Conservation (phyloP, 2,797 vertebrate species). For the Carduelis carduelis region DNA sequence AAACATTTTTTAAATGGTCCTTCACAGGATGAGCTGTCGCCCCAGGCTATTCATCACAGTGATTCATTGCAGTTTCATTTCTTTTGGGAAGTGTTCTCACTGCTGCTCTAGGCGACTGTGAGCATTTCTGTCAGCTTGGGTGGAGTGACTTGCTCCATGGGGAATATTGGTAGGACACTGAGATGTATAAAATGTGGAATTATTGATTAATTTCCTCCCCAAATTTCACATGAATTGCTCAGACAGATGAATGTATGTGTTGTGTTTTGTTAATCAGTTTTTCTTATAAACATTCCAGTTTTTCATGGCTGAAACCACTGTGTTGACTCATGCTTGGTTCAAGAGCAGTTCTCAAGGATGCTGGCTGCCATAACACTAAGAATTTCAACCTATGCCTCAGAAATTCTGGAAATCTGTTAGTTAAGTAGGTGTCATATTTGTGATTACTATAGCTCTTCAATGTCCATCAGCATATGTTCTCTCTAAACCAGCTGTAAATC, state of each 20-base stretch:
- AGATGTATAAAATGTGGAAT: neutral
- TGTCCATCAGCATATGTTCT: neutral
- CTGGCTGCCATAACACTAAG: neutral
- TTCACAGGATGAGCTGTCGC: neutral
- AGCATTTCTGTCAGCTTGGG: neutral
- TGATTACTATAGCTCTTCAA: neutral
- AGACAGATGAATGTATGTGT: neutral
- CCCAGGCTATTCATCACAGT: neutral
- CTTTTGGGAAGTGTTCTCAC: neutral
- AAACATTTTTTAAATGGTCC: neutral
- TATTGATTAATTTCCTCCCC: neutral
- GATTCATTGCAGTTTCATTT: neutral
- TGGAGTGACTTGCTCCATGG: neutral
- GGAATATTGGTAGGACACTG: neutral
- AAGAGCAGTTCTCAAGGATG: conserved; percentile 3
- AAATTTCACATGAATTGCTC: neutral
- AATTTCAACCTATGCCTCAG: neutral
- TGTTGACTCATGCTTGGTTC: neutral
- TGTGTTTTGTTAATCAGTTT: neutral
- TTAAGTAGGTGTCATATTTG: neutral
- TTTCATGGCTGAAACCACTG: neutral
- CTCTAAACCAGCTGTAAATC: neutral
- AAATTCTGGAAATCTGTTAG: neutral
- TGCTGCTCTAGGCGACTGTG: neutral
- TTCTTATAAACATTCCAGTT: neutral